These are phyloP conservation scores for Chiloscyllium plagiosum DNA, from an alignment of 2,113 vertebrate genomes.

Conservation along the genomic window DNA sequence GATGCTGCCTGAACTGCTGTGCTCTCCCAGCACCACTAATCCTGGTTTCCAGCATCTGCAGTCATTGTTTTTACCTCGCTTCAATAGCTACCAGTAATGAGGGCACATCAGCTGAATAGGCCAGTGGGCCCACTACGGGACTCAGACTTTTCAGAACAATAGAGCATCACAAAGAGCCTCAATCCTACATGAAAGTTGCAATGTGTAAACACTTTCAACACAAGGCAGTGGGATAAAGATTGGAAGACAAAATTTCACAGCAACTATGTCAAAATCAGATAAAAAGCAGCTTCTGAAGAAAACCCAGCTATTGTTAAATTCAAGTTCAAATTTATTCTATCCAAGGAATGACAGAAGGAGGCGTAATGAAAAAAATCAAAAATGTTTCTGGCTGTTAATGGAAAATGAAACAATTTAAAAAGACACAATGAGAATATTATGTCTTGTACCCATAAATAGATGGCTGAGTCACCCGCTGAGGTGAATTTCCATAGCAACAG, in stretches of 20 bases:
- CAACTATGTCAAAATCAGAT: not conserved
- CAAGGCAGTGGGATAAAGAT: not conserved
- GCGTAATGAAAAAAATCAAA: not conserved
- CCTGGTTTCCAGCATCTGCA: no score
- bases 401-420: not conserved
- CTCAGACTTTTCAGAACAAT: not conserved
- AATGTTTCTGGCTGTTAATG: not conserved
- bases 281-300: not conserved
- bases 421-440: conserved; percentile 15
- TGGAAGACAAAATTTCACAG: not conserved
- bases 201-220: not conserved
- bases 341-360: not conserved
- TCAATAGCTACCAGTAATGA: not conserved
- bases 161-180: not conserved
- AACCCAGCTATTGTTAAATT: not conserved
- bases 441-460: not conserved
- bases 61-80: not conserved
- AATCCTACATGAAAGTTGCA: not conserved
- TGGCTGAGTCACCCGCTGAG: not conserved
- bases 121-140: not conserved
- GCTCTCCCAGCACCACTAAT: no score
- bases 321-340: not conserved
- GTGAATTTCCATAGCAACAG: not conserved
- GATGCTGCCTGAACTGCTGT: no score
- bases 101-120: not conserved